Conservation (phyloP, 2,888 invertebrate genomes). For the Dusona sp. region DNA sequence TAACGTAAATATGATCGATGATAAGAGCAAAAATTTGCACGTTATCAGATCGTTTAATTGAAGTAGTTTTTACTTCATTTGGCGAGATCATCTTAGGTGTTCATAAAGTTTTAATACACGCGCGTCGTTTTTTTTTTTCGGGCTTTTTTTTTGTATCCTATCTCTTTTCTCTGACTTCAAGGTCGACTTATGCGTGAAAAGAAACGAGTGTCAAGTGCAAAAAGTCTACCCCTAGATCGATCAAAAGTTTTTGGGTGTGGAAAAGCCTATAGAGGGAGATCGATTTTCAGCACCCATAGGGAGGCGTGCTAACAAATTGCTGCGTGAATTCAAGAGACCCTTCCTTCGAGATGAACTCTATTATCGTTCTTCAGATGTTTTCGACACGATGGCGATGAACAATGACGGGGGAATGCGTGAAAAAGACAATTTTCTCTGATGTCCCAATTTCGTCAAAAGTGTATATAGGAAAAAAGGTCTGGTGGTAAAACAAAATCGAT, state of each 20-base stretch:
- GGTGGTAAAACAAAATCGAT: neutral
- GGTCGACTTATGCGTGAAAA: neutral
- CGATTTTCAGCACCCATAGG: constrained; percentile 27
- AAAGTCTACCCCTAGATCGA: constrained; percentile 41
- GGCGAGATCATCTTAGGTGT: neutral
- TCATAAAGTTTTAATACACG: neutral
- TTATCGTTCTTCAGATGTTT: constrained; percentile 20
- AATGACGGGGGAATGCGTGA: neutral
- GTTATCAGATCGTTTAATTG: neutral
- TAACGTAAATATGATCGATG: neutral
- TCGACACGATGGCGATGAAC: constrained; percentile 1
- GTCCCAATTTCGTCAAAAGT: neutral
- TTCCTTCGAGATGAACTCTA: constrained; percentile 33
- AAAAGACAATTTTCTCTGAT: constrained; percentile 17
- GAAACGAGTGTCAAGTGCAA: constrained; percentile 4
- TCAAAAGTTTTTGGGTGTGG: constrained; percentile 38
- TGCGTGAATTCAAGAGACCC: constrained; percentile 7
- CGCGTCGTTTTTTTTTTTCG: neutral
- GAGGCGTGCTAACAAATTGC: constrained; percentile 43
- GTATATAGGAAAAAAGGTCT: neutral
- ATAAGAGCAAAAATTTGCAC: neutral
- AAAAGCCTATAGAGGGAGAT: constrained; percentile 29
- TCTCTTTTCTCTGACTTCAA: neutral
- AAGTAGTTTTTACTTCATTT: neutral
- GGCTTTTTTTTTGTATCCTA: neutral